phyloP scores from a whole-genome alignment of 2,888 invertebrate species.

The Cryptus armator region DNA sequence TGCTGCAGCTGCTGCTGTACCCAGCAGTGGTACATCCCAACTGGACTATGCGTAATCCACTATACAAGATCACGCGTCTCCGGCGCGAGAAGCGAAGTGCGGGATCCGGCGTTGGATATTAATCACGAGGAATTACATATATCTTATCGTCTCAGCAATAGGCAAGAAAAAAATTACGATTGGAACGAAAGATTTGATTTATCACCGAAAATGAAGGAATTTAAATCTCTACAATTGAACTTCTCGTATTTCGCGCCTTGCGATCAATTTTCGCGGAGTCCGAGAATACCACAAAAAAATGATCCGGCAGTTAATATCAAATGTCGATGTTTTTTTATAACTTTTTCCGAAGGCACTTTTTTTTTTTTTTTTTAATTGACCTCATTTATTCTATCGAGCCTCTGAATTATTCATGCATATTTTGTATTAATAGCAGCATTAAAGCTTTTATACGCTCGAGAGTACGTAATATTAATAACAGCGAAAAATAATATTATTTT shows the following conservation, averaged over 20 bases:
- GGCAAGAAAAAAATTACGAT: neutral
- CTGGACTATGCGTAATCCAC: slow-evolving; percentile 48
- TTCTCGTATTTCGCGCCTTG: neutral
- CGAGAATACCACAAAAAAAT: neutral
- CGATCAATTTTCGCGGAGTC: neutral
- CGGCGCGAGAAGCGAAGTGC: slow-evolving; percentile 12
- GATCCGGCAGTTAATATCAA: neutral
- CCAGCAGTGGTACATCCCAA: slow-evolving; percentile 42
- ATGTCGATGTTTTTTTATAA: neutral
- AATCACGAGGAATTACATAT: slow-evolving; percentile 31
- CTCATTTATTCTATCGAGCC: neutral
- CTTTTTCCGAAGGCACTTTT: neutral
- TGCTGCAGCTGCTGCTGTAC: slow-evolving; percentile 62
- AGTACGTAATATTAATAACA: neutral
- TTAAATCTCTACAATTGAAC: neutral
- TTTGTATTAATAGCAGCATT: neutral
- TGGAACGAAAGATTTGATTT: neutral
- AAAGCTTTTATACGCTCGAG: neutral
- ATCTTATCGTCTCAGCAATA: neutral
- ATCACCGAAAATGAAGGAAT: neutral
- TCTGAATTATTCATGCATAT: neutral
- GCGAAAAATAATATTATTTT: no score
- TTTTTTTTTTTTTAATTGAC: neutral
- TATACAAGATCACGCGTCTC: slow-evolving; percentile 22
- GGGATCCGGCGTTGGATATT: slow-evolving; percentile 14